A percentile compares a stretch with the other conserved stretches of the same genome.
These are phyloP conservation scores for Nowickia ferox DNA, from an alignment of 2,888 invertebrate genomes.

Conservation along the genomic window DNA sequence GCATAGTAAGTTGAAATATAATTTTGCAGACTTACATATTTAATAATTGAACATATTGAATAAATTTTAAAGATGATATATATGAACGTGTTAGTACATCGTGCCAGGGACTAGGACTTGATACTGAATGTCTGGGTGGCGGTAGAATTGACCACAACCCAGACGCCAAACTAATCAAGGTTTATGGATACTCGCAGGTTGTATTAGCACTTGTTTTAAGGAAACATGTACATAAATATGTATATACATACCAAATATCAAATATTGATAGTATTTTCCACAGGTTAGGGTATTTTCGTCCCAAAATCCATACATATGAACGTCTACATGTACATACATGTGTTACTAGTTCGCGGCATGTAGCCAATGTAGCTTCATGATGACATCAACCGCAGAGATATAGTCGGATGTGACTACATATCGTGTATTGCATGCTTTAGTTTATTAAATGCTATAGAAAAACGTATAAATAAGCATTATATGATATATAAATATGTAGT, in stretches of 20 bases:
- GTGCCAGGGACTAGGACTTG: conserved; percentile 84
- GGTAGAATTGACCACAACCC: conserved; percentile 95
- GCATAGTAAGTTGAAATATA: conserved; percentile 86
- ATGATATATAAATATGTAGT: too few species aligned
- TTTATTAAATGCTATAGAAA: too few species aligned
- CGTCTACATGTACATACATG: too few species aligned
- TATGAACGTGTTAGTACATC: conserved; percentile 85
- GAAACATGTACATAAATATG: neutral
- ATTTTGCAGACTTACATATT: neutral
- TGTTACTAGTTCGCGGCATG: too few species aligned
- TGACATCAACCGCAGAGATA: too few species aligned
- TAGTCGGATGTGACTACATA: too few species aligned
- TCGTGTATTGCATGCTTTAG: too few species aligned
- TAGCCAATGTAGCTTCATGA: too few species aligned
- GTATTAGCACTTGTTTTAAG: neutral
- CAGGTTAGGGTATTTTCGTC: too few species aligned
- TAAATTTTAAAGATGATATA: conserved; percentile 87
- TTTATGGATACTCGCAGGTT: conserved; percentile 97
- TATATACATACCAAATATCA: neutral
- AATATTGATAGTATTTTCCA: too few species aligned
- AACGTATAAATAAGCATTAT: too few species aligned
- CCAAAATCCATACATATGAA: too few species aligned
- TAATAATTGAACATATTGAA: neutral
- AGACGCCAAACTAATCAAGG: conserved; percentile 89
- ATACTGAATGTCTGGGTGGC: conserved; percentile 94